Conservation (phyloP, 2,888 invertebrate species). For the Ecdyonurus torrentis region DNA sequence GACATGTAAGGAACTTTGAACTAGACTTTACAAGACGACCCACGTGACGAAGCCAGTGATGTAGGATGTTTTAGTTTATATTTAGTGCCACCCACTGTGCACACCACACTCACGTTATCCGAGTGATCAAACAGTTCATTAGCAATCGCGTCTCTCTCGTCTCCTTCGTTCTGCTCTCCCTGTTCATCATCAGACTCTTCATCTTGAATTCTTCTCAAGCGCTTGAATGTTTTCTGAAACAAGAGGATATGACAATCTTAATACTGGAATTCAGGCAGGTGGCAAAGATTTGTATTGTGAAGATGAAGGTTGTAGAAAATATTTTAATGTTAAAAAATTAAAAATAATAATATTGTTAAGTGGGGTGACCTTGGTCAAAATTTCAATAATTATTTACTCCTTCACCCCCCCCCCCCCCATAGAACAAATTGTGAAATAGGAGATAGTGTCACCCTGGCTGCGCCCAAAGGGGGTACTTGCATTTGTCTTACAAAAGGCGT, state of each 20-base stretch:
- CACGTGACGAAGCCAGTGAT: background rate
- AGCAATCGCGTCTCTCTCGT: slow-evolving; percentile 75
- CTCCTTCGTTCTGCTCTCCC: slow-evolving; percentile 51
- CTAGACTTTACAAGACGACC: background rate
- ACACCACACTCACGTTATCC: slow-evolving; percentile 64
- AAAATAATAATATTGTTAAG: slow-evolving; percentile 2
- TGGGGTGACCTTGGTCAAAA: no score
- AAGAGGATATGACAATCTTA: slow-evolving; percentile 8
- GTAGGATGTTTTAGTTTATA: no score
- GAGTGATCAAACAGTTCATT: slow-evolving; percentile 74
- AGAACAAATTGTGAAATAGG: no score
- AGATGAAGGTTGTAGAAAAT: slow-evolving; percentile 1
- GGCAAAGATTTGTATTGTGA: background rate
- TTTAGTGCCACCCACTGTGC: background rate
- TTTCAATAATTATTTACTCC: no score
- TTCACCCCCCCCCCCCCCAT: no score
- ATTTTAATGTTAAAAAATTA: no score
- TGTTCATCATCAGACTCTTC: slow-evolving; percentile 84
- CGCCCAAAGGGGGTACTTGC: no score
- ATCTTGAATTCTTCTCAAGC: slow-evolving; percentile 66
- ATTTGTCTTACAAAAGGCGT: no score
- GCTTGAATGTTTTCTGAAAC: slow-evolving; percentile 65
- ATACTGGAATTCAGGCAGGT: background rate
- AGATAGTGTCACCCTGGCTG: no score
- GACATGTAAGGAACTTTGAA: background rate